phyloP scores from a whole-genome alignment of 2,888 invertebrate species.

The Bugula neritina region DNA sequence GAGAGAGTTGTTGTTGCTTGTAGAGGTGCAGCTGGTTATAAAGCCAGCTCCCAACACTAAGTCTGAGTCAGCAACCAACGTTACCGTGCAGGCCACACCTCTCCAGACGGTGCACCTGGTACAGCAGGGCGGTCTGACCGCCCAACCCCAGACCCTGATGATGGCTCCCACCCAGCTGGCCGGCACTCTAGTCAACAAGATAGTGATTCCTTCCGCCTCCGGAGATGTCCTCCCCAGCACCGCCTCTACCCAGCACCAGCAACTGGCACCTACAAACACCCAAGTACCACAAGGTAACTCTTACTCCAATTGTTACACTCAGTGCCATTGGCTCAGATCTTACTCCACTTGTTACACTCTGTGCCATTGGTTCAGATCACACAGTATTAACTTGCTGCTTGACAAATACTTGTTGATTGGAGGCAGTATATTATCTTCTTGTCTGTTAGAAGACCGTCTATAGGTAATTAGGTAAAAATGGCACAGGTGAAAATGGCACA shows the following conservation, averaged over 20 bases:
- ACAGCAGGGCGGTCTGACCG: neutral
- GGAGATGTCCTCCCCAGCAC: neutral
- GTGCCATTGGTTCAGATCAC: too few species aligned
- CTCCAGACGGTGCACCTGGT: neutral
- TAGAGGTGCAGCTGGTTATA: neutral
- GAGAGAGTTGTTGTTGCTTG: too few species aligned
- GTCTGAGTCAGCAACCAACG: neutral
- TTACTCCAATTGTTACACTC: too few species aligned
- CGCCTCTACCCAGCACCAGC: neutral
- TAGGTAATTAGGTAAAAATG: too few species aligned
- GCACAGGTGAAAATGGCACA: too few species aligned
- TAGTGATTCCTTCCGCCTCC: neutral
- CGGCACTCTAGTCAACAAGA: neutral
- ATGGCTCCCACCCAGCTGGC: neutral
- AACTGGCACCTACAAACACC: neutral
- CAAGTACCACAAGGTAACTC: neutral
- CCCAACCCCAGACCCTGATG: neutral
- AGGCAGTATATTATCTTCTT: too few species aligned
- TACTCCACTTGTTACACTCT: too few species aligned
- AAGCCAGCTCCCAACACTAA: neutral
- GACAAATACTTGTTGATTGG: too few species aligned
- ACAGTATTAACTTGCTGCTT: too few species aligned
- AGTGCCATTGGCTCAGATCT: too few species aligned
- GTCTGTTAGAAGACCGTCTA: too few species aligned
- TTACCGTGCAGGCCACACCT: neutral